Evolutionary conservation across 2,797 vertebrate genomes (phyloP).

Genomic region (Gobio occitaniae): DNA sequence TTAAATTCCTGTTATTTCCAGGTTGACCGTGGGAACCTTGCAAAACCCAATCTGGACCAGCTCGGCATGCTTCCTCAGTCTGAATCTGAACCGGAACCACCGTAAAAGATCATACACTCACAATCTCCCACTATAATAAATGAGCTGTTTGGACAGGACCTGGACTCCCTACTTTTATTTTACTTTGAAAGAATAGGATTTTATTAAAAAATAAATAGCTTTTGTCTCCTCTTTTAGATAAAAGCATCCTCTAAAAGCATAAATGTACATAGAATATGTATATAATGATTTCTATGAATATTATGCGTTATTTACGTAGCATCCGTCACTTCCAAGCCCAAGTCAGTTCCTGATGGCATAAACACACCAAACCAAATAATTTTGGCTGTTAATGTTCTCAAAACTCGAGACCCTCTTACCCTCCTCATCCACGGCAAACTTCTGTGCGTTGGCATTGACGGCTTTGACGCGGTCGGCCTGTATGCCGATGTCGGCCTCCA

Average conservation of each 20-base stretch:
- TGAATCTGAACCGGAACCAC: not conserved
- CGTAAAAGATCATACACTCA: not conserved
- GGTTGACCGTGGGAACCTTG: not conserved
- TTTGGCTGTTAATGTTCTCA: too few relatives aligned
- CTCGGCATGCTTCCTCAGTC: not conserved
- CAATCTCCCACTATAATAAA: not conserved
- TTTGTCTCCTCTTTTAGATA: too few relatives aligned
- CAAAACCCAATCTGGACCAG: not conserved
- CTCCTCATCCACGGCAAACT: conserved; percentile 87
- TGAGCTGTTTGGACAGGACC: not conserved
- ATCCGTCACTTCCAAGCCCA: not conserved
- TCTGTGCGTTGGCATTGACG: conserved; percentile 94
- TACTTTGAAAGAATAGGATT: not conserved
- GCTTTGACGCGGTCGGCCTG: conserved; percentile 92
- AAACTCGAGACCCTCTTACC: conserved; percentile 73
- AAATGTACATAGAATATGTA: not conserved
- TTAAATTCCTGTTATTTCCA: not conserved
- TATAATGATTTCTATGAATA: not conserved
- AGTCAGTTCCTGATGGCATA: not conserved
- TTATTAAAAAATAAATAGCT: not conserved
- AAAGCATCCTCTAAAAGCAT: not conserved
- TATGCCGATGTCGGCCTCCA: conserved; percentile 94
- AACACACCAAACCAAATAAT: not conserved
- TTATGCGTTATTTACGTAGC: not conserved
- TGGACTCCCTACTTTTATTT: not conserved